These are phyloP conservation scores for Incurvaria masculella DNA, from an alignment of 2,888 invertebrate genomes.

Conservation along the genomic window DNA sequence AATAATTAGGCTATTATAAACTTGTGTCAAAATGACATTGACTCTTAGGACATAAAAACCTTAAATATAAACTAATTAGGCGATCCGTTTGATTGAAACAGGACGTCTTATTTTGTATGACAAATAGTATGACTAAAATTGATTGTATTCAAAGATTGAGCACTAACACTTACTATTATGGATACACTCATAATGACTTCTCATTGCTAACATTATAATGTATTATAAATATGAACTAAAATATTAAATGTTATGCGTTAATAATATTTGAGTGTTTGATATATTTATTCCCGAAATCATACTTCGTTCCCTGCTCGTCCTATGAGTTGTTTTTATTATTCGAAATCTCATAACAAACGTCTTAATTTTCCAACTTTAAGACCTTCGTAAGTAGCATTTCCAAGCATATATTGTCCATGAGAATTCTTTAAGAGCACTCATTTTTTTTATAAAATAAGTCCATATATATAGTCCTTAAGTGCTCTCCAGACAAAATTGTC, in stretches of 20 bases:
- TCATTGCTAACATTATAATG: conserved; percentile 56
- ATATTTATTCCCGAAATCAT: too few relatives aligned
- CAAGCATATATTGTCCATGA: too few relatives aligned
- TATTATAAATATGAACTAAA: conserved; percentile 59
- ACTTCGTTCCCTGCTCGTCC: too few relatives aligned
- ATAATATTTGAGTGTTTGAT: conserved; percentile 49
- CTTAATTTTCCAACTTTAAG: too few relatives aligned
- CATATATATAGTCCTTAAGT: too few relatives aligned
- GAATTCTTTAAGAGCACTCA: too few relatives aligned
- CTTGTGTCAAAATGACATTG: conserved; percentile 31
- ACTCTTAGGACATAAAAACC: conserved; percentile 22
- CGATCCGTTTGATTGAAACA: conserved; percentile 22
- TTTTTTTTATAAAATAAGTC: too few relatives aligned
- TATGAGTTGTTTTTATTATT: too few relatives aligned
- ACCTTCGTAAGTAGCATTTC: too few relatives aligned
- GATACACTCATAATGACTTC: conserved; percentile 51
- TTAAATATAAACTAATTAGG: too few relatives aligned
- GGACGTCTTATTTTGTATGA: conserved; percentile 37
- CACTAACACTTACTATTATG: conserved; percentile 52
- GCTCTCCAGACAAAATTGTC: too few relatives aligned
- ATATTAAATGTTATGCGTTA: conserved; percentile 69
- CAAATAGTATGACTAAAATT: conserved; percentile 53
- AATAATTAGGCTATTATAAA: conserved; percentile 35
- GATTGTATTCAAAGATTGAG: conserved; percentile 40
- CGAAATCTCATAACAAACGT: too few relatives aligned